phyloP scores from a whole-genome alignment of 2,797 vertebrate genomes.

The Syncerus caffer region DNA sequence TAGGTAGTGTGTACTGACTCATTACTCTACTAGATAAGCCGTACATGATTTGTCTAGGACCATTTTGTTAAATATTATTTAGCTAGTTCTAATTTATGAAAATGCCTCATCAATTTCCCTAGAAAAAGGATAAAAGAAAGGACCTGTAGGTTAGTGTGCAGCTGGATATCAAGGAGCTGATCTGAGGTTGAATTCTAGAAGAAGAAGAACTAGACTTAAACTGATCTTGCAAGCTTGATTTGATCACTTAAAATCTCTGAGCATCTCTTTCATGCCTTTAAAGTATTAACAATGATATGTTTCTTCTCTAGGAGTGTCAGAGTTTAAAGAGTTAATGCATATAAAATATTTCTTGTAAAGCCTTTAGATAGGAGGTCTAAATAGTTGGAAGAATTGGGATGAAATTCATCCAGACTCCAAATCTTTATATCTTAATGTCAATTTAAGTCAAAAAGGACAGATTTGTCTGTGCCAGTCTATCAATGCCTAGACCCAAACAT shows the following conservation, averaged over 20 bases:
- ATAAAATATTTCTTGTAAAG: not conserved
- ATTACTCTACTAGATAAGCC: not conserved
- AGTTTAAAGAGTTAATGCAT: not conserved
- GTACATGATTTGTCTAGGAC: not conserved
- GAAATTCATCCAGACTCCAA: not conserved
- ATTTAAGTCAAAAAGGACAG: not conserved
- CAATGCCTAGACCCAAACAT: not conserved
- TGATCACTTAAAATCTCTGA: not conserved
- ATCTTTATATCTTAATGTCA: not conserved
- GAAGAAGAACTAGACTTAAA: not conserved
- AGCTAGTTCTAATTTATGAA: not conserved
- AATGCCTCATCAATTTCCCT: not conserved
- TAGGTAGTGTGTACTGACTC: not conserved
- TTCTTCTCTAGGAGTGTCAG: not conserved
- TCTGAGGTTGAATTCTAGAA: not conserved
- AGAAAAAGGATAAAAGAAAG: not conserved
- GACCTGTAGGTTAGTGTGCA: not conserved
- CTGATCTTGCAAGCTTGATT: not conserved
- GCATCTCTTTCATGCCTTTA: not conserved
- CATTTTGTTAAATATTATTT: not conserved
- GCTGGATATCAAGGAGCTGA: not conserved
- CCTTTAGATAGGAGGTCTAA: not conserved
- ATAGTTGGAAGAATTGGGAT: not conserved
- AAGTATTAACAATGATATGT: not conserved
- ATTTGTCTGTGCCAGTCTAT: not conserved